Base-by-base conservation (phyloP, 2,888 invertebrate species). In the Euplexia lucipara region DNA sequence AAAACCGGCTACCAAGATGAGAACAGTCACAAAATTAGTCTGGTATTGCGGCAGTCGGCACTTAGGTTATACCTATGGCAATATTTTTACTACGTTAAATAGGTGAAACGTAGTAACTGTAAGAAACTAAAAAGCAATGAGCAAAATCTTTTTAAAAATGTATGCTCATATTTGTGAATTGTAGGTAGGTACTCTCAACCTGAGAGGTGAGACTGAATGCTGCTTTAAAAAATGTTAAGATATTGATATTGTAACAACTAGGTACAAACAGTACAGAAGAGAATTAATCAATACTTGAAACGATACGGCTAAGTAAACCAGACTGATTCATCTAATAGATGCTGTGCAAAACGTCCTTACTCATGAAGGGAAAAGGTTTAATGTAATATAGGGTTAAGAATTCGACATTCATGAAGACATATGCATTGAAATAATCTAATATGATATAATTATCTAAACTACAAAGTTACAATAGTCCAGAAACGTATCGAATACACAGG, bases 1-100 rank as follows among this genome's bases (percentile, higher is more conserved):
- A 68, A 74, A 79, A 82, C 82, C 79, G 81, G 82, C 69, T 81
- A 18, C 47, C 53, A 62, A 72, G 49, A 56, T 54, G 51, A 56
- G 63, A 65, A 44, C 44, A 58, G 48, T 42, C 52, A 30, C 34
- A 22, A 45, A 58, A 44, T 59, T 32, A 16, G n/a, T 51, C 37
- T 53, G 37, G 41, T 37, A 34, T 12, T 39, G n/a, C 35, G 8
- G 20, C 16, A 47, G 20, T 22, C 66, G 32, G 30, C 32, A 42
- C 42, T 32, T 47, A 30, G 5, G 26, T 12, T 42, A n/a, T n/a
- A n/a, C n/a, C n/a, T n/a, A n/a, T n/a, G n/a, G 12, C 6, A 16
- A 20, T 34, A n/a, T 26, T 14, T 20, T 54, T 35, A 12, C 41
- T 14, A 1, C 10, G 16, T 22, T 56, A 18, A n/a, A n/a, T 26